Base-by-base conservation (phyloP, 2,797 vertebrate genomes). In the Fundulus diaphanus region DNA sequence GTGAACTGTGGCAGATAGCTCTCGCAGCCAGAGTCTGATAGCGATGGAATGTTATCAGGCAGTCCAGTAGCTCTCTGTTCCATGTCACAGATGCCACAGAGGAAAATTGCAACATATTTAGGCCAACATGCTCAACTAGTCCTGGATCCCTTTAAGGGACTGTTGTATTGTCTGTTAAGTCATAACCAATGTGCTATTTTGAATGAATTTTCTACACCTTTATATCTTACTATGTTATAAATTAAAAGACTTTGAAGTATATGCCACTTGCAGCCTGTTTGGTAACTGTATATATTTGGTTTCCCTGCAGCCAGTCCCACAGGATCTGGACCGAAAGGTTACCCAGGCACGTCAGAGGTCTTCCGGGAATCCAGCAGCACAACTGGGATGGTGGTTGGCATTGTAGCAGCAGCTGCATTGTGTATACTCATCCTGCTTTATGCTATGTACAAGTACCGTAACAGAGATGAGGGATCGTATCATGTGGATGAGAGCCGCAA, bases 371-470 rank as follows among this genome's bases (percentile, higher is more conserved):
- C 98, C 78, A 98, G 97, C 95, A 98, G 97, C 92, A 99, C 98
- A 2, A 99, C 97, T 0, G 98, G 98, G 56, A 99, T 99, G 98
- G 98, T 99, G 75, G 98, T 99, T 0, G 98, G 98, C 78, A 99
- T 99, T 0, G 97, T 99, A 54, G 97, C 97, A 0, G 98, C 98
- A 0, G 98, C 98, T 0, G 98, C 98, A 0, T 95, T 99, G 49
- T 99, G 98, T 86, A 99, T 99, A 89, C 97, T 99, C 91, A 99
- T 99, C 87, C 97, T 99, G 44, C 97, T 99, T 51, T 99, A 99
- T 33, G 98, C 98, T 76, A 99, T 99, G 98, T 99, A 99, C 96
- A 99, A 99, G 89, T 99, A 99, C 93, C 95, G 98, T 85, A 99
- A 99, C 90, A 96, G 98, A 46, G 98, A 99, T 76, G 98, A 99